Evolutionary conservation across 2,888 invertebrate species (phyloP).

Genomic region (Platycnemis pennipes): DNA sequence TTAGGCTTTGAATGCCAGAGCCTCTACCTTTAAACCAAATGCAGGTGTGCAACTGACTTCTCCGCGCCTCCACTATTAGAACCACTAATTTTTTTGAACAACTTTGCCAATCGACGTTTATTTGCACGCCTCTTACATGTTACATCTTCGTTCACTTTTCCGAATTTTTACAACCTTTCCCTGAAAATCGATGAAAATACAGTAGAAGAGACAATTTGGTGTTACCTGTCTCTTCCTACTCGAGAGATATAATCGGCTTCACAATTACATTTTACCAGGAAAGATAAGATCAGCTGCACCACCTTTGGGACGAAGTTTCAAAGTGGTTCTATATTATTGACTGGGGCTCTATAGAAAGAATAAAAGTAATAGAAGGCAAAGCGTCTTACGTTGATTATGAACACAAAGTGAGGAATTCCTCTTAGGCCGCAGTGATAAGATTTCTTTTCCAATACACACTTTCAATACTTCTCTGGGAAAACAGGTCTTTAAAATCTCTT

Average conservation of each 20-base stretch:
- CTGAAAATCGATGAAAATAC: no score
- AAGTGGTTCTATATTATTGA: neutral
- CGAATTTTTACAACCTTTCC: no score
- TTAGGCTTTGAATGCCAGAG: no score
- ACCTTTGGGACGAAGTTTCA: neutral
- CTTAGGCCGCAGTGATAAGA: neutral
- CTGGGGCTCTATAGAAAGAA: neutral
- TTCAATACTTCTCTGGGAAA: neutral
- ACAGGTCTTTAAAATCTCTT: neutral
- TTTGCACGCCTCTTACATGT: no score
- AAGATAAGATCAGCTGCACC: neutral
- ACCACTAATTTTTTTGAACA: no score
- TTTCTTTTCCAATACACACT: neutral
- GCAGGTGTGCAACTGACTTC: no score
- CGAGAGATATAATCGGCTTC: neutral
- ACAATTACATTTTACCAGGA: neutral
- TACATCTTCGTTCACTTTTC: no score
- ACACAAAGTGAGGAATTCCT: neutral
- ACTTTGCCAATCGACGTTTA: no score
- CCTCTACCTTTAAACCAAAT: no score
- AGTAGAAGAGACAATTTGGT: no score
- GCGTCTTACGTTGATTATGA: neutral
- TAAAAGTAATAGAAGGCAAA: neutral
- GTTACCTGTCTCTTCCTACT: neutral
- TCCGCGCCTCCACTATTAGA: no score